A percentile compares a stretch with the other conserved stretches of the same genome.
phyloP scores from a whole-genome alignment of 2,888 invertebrate species.

The Nemurella pictetii region DNA sequence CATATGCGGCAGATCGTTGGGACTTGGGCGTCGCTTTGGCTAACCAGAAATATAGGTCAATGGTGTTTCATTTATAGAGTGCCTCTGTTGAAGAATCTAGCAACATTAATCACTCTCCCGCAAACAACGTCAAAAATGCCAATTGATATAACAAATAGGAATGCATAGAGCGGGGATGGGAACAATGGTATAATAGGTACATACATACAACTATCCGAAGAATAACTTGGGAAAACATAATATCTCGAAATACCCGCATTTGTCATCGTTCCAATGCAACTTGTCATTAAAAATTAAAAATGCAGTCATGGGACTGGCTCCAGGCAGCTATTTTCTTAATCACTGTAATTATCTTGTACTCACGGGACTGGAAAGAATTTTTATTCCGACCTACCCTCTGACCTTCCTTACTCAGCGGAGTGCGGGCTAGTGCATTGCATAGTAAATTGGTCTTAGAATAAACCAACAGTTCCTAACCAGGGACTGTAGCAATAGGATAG shows the following conservation, averaged over 20 bases:
- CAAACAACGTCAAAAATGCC: neutral
- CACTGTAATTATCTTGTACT: neutral
- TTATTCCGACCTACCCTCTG: neutral
- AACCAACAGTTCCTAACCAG: neutral
- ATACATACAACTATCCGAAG: neutral
- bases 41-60: neutral
- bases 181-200: too few species aligned
- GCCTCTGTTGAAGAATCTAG: neutral
- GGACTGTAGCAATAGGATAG: neutral
- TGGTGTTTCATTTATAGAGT: neutral
- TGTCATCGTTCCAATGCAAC: neutral
- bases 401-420: neutral
- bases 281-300: neutral
- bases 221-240: neutral
- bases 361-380: too few species aligned
- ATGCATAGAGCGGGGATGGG: neutral
- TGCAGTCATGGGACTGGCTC: neutral
- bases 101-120: neutral
- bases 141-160: neutral
- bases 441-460: neutral
- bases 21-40: neutral
- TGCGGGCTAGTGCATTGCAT: neutral
- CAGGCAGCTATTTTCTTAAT: neutral
- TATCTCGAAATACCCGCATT: neutral
- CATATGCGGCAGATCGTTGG: neutral